Percentiles rank a stretch among this genome's conserved stretches.
Conservation (phyloP, 2,113 vertebrate species). For the Sprattus sprattus region DNA sequence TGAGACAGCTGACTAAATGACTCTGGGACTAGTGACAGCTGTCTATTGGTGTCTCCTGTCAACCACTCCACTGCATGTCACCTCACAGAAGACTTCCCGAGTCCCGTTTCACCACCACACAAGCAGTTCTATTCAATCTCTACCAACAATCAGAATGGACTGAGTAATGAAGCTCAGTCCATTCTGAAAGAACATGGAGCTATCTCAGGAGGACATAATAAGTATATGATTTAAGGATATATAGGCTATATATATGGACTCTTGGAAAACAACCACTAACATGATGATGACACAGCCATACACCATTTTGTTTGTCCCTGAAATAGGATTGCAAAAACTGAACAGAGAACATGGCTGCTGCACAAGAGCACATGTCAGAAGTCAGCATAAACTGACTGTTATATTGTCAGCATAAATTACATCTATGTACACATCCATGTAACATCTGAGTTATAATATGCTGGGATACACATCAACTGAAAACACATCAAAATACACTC, state of each 20-base stretch:
- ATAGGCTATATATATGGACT: background rate
- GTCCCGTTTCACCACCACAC: background rate
- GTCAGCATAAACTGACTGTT: background rate
- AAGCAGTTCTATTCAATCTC: background rate
- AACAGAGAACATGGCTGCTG: background rate
- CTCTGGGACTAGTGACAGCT: slow-evolving; percentile 52
- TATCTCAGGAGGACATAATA: background rate
- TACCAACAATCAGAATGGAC: background rate
- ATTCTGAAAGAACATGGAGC: background rate
- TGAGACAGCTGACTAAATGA: slow-evolving; percentile 27
- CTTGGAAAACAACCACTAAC: background rate
- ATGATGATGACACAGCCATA: background rate
- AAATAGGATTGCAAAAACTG: background rate
- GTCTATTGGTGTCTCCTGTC: slow-evolving; percentile 50
- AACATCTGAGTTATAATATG: background rate
- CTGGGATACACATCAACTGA: background rate
- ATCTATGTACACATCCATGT: background rate
- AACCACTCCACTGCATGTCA: slow-evolving; percentile 19
- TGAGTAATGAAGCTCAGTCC: background rate
- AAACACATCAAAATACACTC: background rate
- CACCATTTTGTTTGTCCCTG: slow-evolving; percentile 9
- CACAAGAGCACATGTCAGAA: background rate
- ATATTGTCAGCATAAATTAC: background rate
- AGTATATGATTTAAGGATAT: background rate
- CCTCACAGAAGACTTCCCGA: background rate